A percentile compares a stretch with the other conserved stretches of the same genome.
These are phyloP conservation scores for Nymphalis polychloros DNA, from an alignment of 2,888 invertebrate species.

Conservation along the genomic window DNA sequence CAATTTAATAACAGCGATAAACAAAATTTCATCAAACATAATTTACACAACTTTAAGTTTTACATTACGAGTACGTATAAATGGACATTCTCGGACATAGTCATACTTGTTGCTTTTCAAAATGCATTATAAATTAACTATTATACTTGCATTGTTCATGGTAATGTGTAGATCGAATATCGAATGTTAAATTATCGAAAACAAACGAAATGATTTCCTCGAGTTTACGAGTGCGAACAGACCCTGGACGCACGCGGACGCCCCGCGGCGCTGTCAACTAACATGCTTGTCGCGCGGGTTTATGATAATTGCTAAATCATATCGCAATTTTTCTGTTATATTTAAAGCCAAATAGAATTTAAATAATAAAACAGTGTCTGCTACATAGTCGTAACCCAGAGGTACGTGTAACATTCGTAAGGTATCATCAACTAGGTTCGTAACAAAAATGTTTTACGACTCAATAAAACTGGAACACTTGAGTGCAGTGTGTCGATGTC, in stretches of 20 bases:
- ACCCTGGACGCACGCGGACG: not conserved
- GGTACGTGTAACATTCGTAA: slow-evolving; percentile 4
- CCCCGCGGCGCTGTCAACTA: slow-evolving; percentile 14
- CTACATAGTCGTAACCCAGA: not conserved
- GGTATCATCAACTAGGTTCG: slow-evolving; percentile 18
- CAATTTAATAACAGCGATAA: too few species aligned
- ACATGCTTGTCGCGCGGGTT: slow-evolving; percentile 7
- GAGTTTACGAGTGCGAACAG: slow-evolving; percentile 1
- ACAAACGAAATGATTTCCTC: slow-evolving; percentile 4
- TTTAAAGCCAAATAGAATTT: not conserved
- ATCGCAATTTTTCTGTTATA: slow-evolving; percentile 5
- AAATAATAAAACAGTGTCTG: slow-evolving; percentile 2
- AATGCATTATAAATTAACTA: not conserved
- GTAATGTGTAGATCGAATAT: slow-evolving; percentile 19
- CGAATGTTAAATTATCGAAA: slow-evolving; percentile 19
- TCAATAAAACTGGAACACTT: slow-evolving; percentile 27
- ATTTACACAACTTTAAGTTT: too few species aligned
- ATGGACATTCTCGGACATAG: too few species aligned
- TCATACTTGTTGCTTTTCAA: not conserved
- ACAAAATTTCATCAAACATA: too few species aligned
- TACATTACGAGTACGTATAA: too few species aligned
- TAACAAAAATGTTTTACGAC: slow-evolving; percentile 27
- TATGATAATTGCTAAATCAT: slow-evolving; percentile 18
- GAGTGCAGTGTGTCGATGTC: slow-evolving; percentile 4
- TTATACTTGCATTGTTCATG: not conserved